Conservation (phyloP, 2,888 invertebrate species). For the Acanthosoma haemorrhoidale region DNA sequence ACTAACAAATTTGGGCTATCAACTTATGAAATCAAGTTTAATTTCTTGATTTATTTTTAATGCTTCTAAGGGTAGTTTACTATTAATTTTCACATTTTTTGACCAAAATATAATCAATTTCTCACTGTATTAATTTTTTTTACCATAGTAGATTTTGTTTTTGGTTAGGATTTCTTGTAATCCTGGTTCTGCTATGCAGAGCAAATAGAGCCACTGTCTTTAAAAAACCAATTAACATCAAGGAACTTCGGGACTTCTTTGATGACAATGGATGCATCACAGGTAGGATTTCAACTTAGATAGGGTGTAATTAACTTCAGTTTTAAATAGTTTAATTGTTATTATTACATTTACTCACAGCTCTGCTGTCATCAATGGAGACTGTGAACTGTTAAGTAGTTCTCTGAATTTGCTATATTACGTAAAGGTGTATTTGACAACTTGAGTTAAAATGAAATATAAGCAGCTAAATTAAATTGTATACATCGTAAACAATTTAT, state of each 20-base stretch:
- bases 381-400: no score
- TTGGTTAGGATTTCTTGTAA: conserved; percentile 30
- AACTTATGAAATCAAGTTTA: no score
- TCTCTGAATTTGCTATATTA: no score
- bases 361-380: neutral
- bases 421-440: no score
- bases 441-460: no score
- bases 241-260: conserved; percentile 45
- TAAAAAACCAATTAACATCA: conserved; percentile 40
- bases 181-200: conserved; percentile 21
- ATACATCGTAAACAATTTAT: no score
- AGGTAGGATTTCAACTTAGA: conserved; percentile 45
- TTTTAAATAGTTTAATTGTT: neutral
- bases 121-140: neutral
- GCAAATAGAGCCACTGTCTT: conserved; percentile 28
- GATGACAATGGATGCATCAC: conserved; percentile 46
- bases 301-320: neutral
- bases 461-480: no score
- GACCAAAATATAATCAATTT: no score
- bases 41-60: no score
- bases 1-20: no score
- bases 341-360: neutral
- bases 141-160: conserved; percentile 27
- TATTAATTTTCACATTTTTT: no score
- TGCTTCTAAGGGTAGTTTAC: no score